These are phyloP conservation scores for Aplochiton taeniatus DNA, from an alignment of 2,797 vertebrate genomes.

Conservation along the genomic window DNA sequence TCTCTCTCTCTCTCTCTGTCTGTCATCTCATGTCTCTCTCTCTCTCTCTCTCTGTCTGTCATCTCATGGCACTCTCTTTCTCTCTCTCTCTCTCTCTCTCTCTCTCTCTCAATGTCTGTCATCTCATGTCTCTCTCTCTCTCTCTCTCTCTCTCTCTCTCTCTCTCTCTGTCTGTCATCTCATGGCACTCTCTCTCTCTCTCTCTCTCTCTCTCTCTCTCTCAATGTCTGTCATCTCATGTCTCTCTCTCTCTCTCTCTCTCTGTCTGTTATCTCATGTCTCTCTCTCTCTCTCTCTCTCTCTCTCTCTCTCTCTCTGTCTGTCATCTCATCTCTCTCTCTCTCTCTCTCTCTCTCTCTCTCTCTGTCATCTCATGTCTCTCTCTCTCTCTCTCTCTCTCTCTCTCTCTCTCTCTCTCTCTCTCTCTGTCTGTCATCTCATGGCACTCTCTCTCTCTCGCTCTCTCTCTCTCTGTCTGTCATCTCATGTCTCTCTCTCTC, in stretches of 20 bases:
- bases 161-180: background rate
- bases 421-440: background rate
- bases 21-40: no score
- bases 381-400: slow-evolving; percentile 1
- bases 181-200: slow-evolving; percentile 1
- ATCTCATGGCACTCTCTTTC: slow-evolving; percentile 2
- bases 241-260: slow-evolving; percentile 1
- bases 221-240: background rate
- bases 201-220: slow-evolving; percentile 13
- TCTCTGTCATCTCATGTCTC: background rate
- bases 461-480: no score
- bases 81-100: background rate
- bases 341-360: background rate
- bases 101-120: slow-evolving; percentile 8
- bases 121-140: background rate
- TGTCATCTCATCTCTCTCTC: no score
- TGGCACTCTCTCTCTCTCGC: no score
- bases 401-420: background rate
- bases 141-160: slow-evolving; percentile 5
- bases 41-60: no score
- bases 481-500: no score
- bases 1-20: background rate
- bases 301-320: background rate
- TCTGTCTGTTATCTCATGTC: slow-evolving; percentile 6
- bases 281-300: slow-evolving; percentile 10